Percentiles rank a stretch among this genome's conserved stretches.
phyloP scores from a whole-genome alignment of 2,888 invertebrate genomes.

The Drosophila lutescens region DNA sequence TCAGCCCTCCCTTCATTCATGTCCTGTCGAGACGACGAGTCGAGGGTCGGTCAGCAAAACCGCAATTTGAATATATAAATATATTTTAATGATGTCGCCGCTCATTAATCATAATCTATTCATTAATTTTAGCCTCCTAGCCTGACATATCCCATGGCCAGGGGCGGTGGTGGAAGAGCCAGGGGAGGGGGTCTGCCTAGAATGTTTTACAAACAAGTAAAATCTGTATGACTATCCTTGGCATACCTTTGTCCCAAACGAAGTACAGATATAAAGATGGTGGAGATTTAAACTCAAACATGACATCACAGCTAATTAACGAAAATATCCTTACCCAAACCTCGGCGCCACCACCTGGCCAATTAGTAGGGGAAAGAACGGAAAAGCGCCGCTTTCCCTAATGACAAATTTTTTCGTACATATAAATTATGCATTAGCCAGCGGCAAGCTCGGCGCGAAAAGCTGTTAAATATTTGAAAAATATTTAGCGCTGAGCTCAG shows the following conservation, averaged over 20 bases:
- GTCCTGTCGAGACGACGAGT: constrained; percentile 40
- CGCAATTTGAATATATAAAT: constrained; percentile 78
- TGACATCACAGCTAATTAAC: constrained; percentile 77
- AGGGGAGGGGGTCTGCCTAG: background rate
- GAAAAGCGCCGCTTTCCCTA: constrained; percentile 57
- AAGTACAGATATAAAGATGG: constrained; percentile 63
- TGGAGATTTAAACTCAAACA: constrained; percentile 47
- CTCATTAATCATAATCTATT: constrained; percentile 80
- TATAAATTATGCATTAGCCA: constrained; percentile 75
- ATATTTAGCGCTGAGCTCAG: constrained; percentile 52
- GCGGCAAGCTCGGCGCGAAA: constrained; percentile 27
- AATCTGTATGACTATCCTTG: constrained; percentile 37
- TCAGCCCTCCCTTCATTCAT: constrained; percentile 27
- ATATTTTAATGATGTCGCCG: constrained; percentile 79
- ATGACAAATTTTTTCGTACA: constrained; percentile 70
- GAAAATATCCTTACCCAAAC: constrained; percentile 46
- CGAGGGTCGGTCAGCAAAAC: constrained; percentile 64
- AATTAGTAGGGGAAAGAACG: constrained; percentile 58
- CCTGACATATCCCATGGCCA: constrained; percentile 59
- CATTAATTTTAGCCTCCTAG: constrained; percentile 71
- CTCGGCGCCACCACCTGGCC: constrained; percentile 65
- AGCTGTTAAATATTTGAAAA: constrained; percentile 72
- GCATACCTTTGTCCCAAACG: constrained; percentile 67
- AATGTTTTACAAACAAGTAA: constrained; percentile 51
- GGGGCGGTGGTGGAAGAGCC: constrained; percentile 14